Evolutionary conservation across 2,113 vertebrate species (phyloP).

Genomic region (Pampusana beccarii): DNA sequence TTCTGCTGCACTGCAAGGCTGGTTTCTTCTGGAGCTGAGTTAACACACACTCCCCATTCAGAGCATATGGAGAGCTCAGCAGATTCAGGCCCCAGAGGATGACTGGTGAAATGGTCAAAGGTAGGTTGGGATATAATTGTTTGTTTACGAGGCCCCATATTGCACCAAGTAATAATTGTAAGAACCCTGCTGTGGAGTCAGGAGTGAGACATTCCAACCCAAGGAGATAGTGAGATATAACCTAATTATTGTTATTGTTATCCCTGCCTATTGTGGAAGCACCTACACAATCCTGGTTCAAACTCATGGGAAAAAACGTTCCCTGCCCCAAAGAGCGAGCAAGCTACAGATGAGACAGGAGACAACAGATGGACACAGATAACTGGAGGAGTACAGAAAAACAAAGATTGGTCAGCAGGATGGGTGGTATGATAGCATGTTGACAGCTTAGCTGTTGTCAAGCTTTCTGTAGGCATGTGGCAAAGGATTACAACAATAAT

Average conservation of each 20-base stretch:
- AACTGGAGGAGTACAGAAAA: constrained; percentile 47
- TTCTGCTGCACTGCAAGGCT: background rate
- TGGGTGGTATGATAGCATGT: constrained; percentile 33
- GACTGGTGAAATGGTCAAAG: background rate
- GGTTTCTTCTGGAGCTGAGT: background rate
- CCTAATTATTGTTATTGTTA: constrained; percentile 45
- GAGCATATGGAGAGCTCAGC: background rate
- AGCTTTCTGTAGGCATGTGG: constrained; percentile 55
- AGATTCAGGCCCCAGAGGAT: background rate
- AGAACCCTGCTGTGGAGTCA: constrained; percentile 21
- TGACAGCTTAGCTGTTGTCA: constrained; percentile 56
- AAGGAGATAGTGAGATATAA: constrained; percentile 3
- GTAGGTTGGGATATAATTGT: constrained; percentile 29
- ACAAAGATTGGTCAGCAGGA: constrained; percentile 54
- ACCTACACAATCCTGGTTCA: constrained; percentile 16
- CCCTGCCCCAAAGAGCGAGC: constrained; percentile 34
- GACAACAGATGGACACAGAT: constrained; percentile 64
- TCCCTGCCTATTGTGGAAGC: constrained; percentile 15
- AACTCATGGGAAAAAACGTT: background rate
- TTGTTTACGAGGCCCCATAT: constrained; percentile 25
- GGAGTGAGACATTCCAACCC: constrained; percentile 1
- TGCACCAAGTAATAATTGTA: constrained; percentile 30
- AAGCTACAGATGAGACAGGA: constrained; percentile 15
- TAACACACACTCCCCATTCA: background rate
- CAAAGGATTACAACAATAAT: constrained; percentile 51